A percentile compares a stretch with the other conserved stretches of the same genome.
Conservation (phyloP, 2,797 vertebrate genomes). For the Typhlichthys eigenmanni region DNA sequence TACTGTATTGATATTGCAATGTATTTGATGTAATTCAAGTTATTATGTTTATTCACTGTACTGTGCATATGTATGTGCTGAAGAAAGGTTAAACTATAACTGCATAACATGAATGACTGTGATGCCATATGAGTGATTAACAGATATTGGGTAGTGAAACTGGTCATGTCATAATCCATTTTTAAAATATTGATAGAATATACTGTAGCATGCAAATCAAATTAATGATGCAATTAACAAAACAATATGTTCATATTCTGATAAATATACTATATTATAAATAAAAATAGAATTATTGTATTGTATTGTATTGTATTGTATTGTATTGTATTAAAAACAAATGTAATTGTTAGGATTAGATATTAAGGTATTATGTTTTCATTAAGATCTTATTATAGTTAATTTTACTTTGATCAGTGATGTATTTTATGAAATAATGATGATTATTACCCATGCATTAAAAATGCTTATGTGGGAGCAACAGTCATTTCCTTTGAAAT, state of each 20-base stretch:
- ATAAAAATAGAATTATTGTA: too few relatives aligned
- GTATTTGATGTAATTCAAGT: background rate
- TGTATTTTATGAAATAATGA: too few relatives aligned
- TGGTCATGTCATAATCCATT: background rate
- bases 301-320: too few relatives aligned
- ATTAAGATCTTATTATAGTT: too few relatives aligned
- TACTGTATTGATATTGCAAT: constrained; percentile 6
- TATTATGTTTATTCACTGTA: constrained; percentile 1
- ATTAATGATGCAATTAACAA: background rate
- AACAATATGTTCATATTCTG: background rate
- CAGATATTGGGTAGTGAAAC: background rate
- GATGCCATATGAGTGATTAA: background rate
- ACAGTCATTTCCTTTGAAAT: background rate
- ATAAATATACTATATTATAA: background rate
- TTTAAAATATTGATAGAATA: background rate
- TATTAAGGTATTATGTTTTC: too few relatives aligned
- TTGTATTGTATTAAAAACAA: too few relatives aligned
- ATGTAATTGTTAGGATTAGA: too few relatives aligned
- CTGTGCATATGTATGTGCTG: background rate
- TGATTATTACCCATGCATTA: too few relatives aligned
- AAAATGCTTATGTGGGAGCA: too few relatives aligned
- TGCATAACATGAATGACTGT: constrained; percentile 1
- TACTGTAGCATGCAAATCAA: too few relatives aligned
- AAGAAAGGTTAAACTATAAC: background rate
- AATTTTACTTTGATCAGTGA: too few relatives aligned